phyloP scores from a whole-genome alignment of 2,113 vertebrate genomes.

The Trichomycterus rosablanca region DNA sequence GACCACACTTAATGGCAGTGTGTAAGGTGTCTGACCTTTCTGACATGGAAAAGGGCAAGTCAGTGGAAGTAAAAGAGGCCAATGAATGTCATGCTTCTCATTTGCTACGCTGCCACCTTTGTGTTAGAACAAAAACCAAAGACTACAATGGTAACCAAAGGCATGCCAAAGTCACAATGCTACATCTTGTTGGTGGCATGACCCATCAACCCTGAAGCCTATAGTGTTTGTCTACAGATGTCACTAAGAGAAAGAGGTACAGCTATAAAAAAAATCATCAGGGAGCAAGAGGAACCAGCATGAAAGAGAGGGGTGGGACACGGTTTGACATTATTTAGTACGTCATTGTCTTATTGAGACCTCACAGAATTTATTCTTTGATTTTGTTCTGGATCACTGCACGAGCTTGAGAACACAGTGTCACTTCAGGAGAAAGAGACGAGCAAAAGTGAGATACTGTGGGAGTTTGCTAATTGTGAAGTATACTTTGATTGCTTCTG shows the following conservation, averaged over 20 bases:
- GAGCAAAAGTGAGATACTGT: not conserved
- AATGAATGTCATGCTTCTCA: constrained; percentile 51
- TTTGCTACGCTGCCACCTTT: constrained; percentile 55
- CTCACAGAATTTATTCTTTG: constrained; percentile 33
- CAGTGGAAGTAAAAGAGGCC: constrained; percentile 42
- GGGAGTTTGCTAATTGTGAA: not conserved
- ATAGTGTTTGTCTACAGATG: constrained; percentile 47
- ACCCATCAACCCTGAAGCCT: constrained; percentile 45
- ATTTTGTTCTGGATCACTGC: constrained; percentile 25
- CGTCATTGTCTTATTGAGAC: constrained; percentile 37
- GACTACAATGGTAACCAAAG: constrained; percentile 57
- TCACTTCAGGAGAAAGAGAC: too few species aligned
- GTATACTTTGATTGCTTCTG: constrained; percentile 4
- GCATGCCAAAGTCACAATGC: constrained; percentile 60
- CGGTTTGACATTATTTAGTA: constrained; percentile 59
- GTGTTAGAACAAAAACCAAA: constrained; percentile 54
- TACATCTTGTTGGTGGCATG: constrained; percentile 45
- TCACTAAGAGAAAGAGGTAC: constrained; percentile 49
- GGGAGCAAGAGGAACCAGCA: constrained; percentile 45
- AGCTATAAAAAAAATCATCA: constrained; percentile 55
- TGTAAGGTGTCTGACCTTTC: constrained; percentile 42
- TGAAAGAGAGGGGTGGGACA: constrained; percentile 32
- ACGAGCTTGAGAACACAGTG: not conserved
- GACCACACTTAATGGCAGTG: not conserved
- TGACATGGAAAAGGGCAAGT: constrained; percentile 53